phyloP scores from a whole-genome alignment of 2,113 vertebrate species.

The Gulo gulo region DNA sequence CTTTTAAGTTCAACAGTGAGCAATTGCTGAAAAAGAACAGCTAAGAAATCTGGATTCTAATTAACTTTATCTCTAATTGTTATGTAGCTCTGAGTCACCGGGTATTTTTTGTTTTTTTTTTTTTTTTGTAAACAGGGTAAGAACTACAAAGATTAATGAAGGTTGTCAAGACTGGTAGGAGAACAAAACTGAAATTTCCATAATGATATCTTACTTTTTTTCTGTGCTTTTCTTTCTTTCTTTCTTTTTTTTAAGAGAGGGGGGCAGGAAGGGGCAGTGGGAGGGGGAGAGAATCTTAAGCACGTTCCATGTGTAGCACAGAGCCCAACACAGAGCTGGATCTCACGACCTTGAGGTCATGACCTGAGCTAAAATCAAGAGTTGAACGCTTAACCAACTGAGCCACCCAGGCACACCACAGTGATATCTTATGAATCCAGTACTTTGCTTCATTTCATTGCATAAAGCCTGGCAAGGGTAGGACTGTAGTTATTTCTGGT shows the following conservation, averaged over 20 bases:
- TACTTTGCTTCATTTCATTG: not conserved
- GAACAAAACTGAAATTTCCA: constrained; percentile 49
- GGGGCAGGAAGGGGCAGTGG: not conserved
- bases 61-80: constrained; percentile 67
- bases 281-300: not conserved
- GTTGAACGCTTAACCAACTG: not conserved
- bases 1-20: constrained; percentile 32
- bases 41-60: constrained; percentile 53
- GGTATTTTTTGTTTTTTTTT: not conserved
- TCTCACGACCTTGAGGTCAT: not conserved
- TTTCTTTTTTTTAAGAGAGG: not conserved
- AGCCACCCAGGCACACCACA: not conserved
- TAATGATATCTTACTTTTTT: not conserved
- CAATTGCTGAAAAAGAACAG: constrained; percentile 34
- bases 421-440: not conserved
- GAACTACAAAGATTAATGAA: constrained; percentile 63
- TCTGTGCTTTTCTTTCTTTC: not conserved
- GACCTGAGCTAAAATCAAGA: not conserved
- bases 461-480: not conserved
- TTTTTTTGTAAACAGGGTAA: constrained; percentile 34
- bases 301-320: not conserved
- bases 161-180: constrained; percentile 36
- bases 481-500: not conserved
- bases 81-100: constrained; percentile 48
- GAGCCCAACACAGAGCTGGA: not conserved